Evolutionary conservation across 2,888 invertebrate genomes (phyloP), one percentile per base, ranked within the genome.

Genomic region (Drosophila greeni): DNA sequence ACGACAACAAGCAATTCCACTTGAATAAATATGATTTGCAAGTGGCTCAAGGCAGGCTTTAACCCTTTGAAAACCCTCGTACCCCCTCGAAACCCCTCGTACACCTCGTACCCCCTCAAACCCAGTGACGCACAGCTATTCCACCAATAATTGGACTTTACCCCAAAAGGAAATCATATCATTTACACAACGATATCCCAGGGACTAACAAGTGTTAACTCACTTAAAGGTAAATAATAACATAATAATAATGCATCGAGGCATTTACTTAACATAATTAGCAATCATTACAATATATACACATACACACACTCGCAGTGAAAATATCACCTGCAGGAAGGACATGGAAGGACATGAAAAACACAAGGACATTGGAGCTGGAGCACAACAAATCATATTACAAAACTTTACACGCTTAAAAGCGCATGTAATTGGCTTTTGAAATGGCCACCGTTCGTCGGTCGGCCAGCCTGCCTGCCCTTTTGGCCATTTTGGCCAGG

Each of bases 381-480:
- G n/a, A n/a, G 57, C 29, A 34, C 39, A 34, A 78, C 84, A 85
- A 86, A 86, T 86, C 86, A 85, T 84, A 86, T 86, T 86, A 83
- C 81, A 73, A 81, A 84, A 82, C 84, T 85, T 87, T 84, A 86
- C 84, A 86, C 86, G 85, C 86, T 86, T 76, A 84, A 86, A 81
- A 87, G 86, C 82, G 85, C 85, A 86, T 86, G 86, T 86, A 86
- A 87, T 86, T 86, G 87, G 87, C 87, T 86, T 86, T 87, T 85
- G 76, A 82, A 84, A 80, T 82, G 82, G 68, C 76, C 70, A 26
- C 40, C 20, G 36, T 2, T 11, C 2, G n/a, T n/a, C n/a, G n/a
- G n/a, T n/a, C n/a, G n/a, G n/a, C n/a, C n/a, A n/a, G n/a, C n/a
- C n/a, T n/a, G n/a, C n/a, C n/a, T n/a, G n/a, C n/a, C n/a, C n/a